These are phyloP conservation scores for Chionomys nivalis DNA, from an alignment of 2,113 vertebrate species.

Conservation along the genomic window DNA sequence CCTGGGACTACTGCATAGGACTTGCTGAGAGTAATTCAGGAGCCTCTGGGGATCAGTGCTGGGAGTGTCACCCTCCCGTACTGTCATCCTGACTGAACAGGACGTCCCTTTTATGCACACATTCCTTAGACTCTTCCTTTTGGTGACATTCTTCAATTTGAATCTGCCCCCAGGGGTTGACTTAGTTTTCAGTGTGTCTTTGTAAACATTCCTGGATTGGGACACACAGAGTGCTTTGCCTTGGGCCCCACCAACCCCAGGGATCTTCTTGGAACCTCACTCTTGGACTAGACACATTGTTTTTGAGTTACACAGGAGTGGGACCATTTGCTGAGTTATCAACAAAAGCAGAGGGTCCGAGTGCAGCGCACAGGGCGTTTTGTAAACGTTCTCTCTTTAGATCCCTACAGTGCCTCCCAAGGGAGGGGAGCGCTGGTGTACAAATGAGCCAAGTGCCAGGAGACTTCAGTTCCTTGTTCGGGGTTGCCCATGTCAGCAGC, in stretches of 20 bases:
- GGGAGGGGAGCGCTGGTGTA: neutral
- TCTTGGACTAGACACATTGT: conserved; percentile 26
- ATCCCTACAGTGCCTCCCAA: neutral
- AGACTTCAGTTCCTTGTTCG: neutral
- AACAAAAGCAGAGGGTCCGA: conserved; percentile 40
- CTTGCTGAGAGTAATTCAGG: neutral
- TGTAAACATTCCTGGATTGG: conserved; percentile 39
- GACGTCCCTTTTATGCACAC: neutral
- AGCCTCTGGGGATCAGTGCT: neutral
- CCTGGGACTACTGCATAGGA: neutral
- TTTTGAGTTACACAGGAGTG: conserved; percentile 37
- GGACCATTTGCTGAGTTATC: conserved; percentile 63
- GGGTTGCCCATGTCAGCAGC: neutral
- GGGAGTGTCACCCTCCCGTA: neutral
- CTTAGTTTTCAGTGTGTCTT: neutral
- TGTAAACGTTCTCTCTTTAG: neutral
- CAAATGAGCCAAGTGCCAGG: neutral
- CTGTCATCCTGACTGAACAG: neutral
- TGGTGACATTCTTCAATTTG: neutral
- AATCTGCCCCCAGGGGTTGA: neutral
- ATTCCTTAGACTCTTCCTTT: neutral
- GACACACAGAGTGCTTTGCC: neutral
- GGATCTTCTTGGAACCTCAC: conserved; percentile 50
- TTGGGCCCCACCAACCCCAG: neutral
- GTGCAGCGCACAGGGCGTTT: neutral